Base-by-base conservation (phyloP, 64 coral and sea anemone genomes). In the Porites australiensis region DNA sequence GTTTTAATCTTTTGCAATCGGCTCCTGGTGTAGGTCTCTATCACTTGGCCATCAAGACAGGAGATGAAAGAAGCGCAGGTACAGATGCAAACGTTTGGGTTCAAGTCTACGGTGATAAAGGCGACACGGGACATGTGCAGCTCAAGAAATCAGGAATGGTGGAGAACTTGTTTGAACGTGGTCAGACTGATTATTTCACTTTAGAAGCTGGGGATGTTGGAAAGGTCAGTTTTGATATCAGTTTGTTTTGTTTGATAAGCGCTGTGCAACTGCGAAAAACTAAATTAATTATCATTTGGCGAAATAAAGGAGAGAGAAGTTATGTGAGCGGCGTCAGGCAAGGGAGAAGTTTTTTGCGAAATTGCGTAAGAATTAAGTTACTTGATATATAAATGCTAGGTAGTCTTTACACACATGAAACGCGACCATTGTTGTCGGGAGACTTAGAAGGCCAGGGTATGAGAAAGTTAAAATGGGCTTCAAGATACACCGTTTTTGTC, bases 101-200 rank as follows among this genome's bases (percentile, higher is more conserved):
- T 21, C 91, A 95, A 67, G 93, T 99, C 16, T 92, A 91, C 88
- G 98, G 98, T 4, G 98, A 99, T 69, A 93, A 96, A 46, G 98
- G 94, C 0, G 94, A 95, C 49, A 99, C 98, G 2, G 98, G 98
- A 2, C 92, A 88, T 55, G 90, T 97, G 5, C 86, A 97, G 43
- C 95, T 97, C 8, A 77, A 93, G 43, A 92, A 93, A 88, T 97
- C 95, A 49, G 95, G 95, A 9, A 97, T 89, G 68, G 91, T 97
- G 95, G 95, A 97, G 69, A 90, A 85, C 52, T 50, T 97, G 22
- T 99, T 99, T 96, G 98, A 99, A 63, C 83, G 87, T 65, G 91
- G 90, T 27, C 94, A 99, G 43, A 96, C 94, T 46, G 94, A 99
- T 75, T 96, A 96, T 70, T 99, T 99, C 23, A 99, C 98, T 23